A percentile compares a stretch with the other conserved stretches of the same genome.
These are phyloP conservation scores for Mohoua ochrocephala DNA, from an alignment of 2,113 vertebrate species.

Conservation along the genomic window DNA sequence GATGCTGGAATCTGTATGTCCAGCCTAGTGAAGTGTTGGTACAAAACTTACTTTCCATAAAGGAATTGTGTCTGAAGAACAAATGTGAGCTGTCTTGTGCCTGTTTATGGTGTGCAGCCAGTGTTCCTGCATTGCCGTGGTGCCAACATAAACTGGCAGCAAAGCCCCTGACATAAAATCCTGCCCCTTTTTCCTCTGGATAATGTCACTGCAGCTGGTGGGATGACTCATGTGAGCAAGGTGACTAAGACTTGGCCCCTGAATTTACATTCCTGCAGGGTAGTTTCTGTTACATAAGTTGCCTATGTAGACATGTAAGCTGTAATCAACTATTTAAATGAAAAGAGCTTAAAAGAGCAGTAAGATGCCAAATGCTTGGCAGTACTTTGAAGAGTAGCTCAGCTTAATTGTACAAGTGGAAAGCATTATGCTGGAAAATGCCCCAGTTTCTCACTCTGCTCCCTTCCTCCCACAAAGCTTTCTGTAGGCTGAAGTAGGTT, in stretches of 20 bases:
- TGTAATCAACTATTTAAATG: slow-evolving; percentile 37
- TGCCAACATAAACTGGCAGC: neutral
- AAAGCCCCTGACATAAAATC: neutral
- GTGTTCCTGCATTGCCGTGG: neutral
- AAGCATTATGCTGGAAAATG: slow-evolving; percentile 37
- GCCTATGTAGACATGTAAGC: slow-evolving; percentile 16
- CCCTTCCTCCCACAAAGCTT: neutral
- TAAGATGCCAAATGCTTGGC: neutral
- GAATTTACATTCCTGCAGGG: slow-evolving; percentile 13
- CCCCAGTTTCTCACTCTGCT: slow-evolving; percentile 18
- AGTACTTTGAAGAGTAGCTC: neutral
- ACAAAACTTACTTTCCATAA: neutral
- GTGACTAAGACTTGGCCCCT: slow-evolving; percentile 21
- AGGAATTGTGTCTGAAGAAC: neutral
- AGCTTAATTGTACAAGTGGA: neutral
- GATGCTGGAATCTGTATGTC: neutral
- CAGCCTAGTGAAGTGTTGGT: neutral
- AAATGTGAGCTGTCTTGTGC: neutral
- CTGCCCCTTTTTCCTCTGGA: neutral
- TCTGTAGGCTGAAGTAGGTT: slow-evolving; percentile 17
- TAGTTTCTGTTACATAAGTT: slow-evolving; percentile 21
- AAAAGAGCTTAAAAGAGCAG: slow-evolving; percentile 44
- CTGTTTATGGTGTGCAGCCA: neutral
- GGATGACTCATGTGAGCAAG: slow-evolving; percentile 9
- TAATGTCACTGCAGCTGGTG: slow-evolving; percentile 30